phyloP scores from a whole-genome alignment of 1,140 invertebrate genomes.

The Riptortus pedestris region DNA sequence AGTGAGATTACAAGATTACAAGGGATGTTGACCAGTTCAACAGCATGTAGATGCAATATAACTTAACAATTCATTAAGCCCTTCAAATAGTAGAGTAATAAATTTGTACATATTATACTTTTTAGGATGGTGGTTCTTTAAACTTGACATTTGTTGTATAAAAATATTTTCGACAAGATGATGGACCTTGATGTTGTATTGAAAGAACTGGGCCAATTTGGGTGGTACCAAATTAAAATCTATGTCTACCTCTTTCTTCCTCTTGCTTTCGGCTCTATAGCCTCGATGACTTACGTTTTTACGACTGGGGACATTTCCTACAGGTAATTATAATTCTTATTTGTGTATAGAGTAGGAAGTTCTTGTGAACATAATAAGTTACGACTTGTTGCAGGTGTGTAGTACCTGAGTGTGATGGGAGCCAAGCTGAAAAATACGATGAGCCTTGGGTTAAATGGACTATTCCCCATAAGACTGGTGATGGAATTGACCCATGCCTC shows the following conservation, averaged over 20 bases:
- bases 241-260: not conserved
- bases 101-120: too few species aligned
- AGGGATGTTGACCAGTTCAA: too few species aligned
- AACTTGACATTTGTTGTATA: too few species aligned
- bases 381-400: not conserved
- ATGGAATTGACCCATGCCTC: not conserved
- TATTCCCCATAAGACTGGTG: not conserved
- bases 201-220: not conserved
- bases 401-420: not conserved
- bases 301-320: not conserved
- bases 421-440: not conserved
- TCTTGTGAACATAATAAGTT: not conserved
- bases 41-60: too few species aligned
- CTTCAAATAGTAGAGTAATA: too few species aligned
- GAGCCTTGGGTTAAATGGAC: not conserved
- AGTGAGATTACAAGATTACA: too few species aligned
- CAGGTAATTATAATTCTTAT: not conserved
- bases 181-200: conserved; percentile 1
- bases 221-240: not conserved
- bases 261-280: not conserved
- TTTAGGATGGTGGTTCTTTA: too few species aligned
- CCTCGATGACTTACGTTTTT: not conserved
- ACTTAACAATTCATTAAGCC: too few species aligned
- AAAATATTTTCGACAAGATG: too few species aligned
- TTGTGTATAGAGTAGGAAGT: not conserved